A percentile compares a stretch with the other conserved stretches of the same genome.
Conservation (phyloP, 2,888 invertebrate genomes). For the Lysandra coridon region DNA sequence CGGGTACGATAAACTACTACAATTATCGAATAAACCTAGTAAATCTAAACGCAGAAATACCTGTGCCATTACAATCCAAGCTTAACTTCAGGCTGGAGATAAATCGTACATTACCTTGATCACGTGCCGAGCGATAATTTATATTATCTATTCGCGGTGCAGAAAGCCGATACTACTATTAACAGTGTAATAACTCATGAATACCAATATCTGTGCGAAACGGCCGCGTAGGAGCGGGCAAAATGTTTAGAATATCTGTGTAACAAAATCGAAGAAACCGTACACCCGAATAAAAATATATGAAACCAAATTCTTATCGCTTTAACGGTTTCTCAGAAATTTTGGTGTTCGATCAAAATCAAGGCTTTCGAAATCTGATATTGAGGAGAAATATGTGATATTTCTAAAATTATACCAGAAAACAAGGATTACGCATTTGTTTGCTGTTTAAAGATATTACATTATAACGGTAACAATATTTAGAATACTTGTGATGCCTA, state of each 20-base stretch:
- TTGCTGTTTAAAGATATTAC: too few relatives aligned
- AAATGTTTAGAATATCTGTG: not conserved
- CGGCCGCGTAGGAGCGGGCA: constrained; percentile 26
- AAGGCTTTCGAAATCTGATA: constrained; percentile 10
- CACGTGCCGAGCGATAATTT: constrained; percentile 38
- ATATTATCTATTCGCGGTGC: constrained; percentile 41
- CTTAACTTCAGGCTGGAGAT: constrained; percentile 30
- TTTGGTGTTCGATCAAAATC: not conserved
- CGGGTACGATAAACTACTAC: too few relatives aligned
- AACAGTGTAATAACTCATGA: constrained; percentile 41
- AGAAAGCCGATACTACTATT: constrained; percentile 42
- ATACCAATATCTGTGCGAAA: constrained; percentile 37
- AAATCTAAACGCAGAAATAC: not conserved
- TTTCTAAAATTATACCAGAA: not conserved
- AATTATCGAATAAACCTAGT: too few relatives aligned
- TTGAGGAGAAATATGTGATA: not conserved
- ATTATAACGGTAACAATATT: too few relatives aligned
- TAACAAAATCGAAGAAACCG: not conserved
- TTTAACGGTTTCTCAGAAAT: constrained; percentile 5
- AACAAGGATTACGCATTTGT: too few relatives aligned
- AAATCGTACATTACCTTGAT: constrained; percentile 37
- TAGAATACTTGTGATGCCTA: too few relatives aligned
- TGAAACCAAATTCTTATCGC: not conserved
- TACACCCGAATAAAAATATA: not conserved
- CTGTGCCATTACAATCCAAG: not conserved